Evolutionary conservation across 2,888 invertebrate species (phyloP), one percentile per base, ranked within the genome.

Genomic region (Drosophila maculinotata): DNA sequence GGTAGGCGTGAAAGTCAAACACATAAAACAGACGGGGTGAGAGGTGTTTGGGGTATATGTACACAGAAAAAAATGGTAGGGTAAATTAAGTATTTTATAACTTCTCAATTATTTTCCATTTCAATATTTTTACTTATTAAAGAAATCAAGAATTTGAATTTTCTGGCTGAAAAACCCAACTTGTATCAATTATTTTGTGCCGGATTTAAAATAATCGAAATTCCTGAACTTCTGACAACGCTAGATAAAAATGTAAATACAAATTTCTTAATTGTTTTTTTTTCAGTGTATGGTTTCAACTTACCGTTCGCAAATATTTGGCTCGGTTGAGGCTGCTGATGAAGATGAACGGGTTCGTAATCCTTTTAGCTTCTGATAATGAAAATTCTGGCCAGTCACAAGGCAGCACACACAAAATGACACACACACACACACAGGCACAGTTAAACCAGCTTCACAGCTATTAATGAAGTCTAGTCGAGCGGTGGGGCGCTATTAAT

Each of bases 321-420:
- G 62, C 63, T 66, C 53, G 70, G 66, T 51, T 44, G 60, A 31
- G 45, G 58, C 36, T 51, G 56, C 44, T 75, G 86, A 79, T 82
- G 80, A 72, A 82, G 87, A 82, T 80, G 78, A 86, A 83, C 87
- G 68, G 84, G 70, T 73, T 62, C 45, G 75, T 83, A 86, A 84
- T 84, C 83, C 83, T 87, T 87, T 87, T 82, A 82, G 72, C 52
- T 80, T 75, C 80, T 74, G 77, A 72, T 81, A 81, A 81, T 86
- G 86, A 81, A 83, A 80, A 83, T 83, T 75, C 66, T 69, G 67
- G 67, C 56, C 60, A 58, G 64, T 54, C 41, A 63, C 53, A 71
- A 42, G 58, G 36, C 25, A 23, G 6, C 35, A 31, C 20, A 26
- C 4, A 23, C 9, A 15, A 12, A n/a, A n/a, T 8, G 8, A 59